phyloP scores from a whole-genome alignment of 2,113 vertebrate genomes.

The Phalacrocorax pelagicus region DNA sequence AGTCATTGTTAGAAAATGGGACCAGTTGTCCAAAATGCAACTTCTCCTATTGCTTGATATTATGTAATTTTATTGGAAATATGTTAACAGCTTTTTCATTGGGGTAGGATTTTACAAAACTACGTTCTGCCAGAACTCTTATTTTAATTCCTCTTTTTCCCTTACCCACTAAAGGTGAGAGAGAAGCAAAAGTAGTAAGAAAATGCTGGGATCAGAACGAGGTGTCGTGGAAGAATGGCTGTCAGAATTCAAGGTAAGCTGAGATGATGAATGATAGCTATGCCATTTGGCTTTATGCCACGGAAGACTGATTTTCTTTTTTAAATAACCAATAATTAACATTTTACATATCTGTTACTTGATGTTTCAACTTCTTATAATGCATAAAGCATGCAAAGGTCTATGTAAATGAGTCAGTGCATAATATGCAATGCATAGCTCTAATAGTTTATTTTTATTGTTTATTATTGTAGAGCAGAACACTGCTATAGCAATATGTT shows the following conservation, averaged over 20 bases:
- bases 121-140: background rate
- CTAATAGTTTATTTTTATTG: background rate
- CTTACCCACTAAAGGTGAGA: slow-evolving; percentile 61
- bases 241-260: slow-evolving; percentile 97
- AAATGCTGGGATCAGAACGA: slow-evolving; percentile 93
- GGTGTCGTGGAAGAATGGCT: slow-evolving; percentile 97
- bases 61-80: background rate
- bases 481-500: background rate
- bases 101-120: background rate
- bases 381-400: background rate
- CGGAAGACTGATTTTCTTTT: background rate
- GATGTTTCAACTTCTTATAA: background rate
- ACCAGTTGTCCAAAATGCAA: background rate
- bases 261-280: background rate
- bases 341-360: background rate
- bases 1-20: background rate
- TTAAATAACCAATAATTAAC: background rate
- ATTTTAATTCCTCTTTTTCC: background rate
- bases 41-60: background rate
- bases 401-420: background rate
- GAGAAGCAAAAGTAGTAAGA: slow-evolving; percentile 74
- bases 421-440: background rate
- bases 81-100: background rate
- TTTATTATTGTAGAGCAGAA: background rate
- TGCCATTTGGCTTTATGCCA: background rate